Evolutionary conservation across 2,113 vertebrate species (phyloP), one percentile per base, ranked within the genome.

Genomic region (Chlamydotis undulata): DNA sequence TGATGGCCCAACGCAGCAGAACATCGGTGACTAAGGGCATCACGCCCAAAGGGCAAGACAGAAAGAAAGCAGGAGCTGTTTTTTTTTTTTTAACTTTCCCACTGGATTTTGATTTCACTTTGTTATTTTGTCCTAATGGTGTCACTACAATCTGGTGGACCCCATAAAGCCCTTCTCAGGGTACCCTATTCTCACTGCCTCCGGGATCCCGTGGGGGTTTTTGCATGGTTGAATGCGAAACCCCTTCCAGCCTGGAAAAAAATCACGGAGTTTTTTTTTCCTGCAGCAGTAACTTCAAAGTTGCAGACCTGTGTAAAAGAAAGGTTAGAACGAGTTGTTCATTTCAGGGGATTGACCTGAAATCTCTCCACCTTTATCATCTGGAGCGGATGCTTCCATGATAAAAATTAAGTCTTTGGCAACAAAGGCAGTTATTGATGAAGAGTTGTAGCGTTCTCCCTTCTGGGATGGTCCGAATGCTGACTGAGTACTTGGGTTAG

Each of bases 351-450:
- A 56, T 56, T 81, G 57, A 59, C 65, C 45, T 43, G 73, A 92
- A 93, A 69, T 69, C 35, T 80, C 93, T 76, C 50, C 78, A 76
- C 19, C n/a, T 94, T 73, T 76, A 33, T 60, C 77, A 70, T 21
- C 50, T 0, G 0, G n/a, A 75, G 25, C 41, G 14, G 73, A 69
- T 56, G 49, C 50, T 67, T 93, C 57, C 31, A 12, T 25, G 41
- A 9, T 47, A 57, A 82, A 94, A 88, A 59, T 61, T 3, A 61
- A 87, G 89, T 95, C 89, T 94, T 96, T 85, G 86, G 91, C 61
- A 93, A 83, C 31, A 67, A 73, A 89, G 23, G 61, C 57, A 74
- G 76, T 49, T 87, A 63, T 37, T 95, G 63, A 18, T 91, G 70
- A 69, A 68, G 86, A 83, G 33, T 60, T 50, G 57, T 19, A 65